Conservation (phyloP, 1,140 invertebrate species). For the Drosophila cardini region DNA sequence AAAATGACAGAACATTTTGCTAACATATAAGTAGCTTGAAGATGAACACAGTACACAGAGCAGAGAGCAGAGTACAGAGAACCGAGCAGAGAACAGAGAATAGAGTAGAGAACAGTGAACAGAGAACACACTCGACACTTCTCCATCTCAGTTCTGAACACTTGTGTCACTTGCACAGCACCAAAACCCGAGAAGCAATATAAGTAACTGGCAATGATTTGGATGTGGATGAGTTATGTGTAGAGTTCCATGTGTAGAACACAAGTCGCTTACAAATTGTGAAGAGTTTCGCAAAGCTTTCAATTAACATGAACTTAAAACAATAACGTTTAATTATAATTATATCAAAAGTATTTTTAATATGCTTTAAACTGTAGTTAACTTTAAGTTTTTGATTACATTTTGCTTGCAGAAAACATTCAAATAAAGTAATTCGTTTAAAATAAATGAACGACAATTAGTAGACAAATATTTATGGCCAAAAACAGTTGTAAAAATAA, state of each 20-base stretch:
- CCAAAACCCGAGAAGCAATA: constrained; percentile 2
- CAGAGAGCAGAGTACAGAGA: too few relatives aligned
- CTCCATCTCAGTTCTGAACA: background rate
- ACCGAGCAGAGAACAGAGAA: too few relatives aligned
- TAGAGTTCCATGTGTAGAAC: background rate
- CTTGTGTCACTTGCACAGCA: constrained; percentile 69
- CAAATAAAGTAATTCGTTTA: too few relatives aligned
- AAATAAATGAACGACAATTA: too few relatives aligned
- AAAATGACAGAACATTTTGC: constrained; percentile 76
- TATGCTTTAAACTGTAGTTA: too few relatives aligned
- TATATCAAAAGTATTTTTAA: too few relatives aligned
- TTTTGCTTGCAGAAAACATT: too few relatives aligned
- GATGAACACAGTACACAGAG: constrained; percentile 1
- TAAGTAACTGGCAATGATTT: constrained; percentile 22
- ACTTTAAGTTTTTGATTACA: too few relatives aligned
- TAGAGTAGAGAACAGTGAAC: too few relatives aligned
- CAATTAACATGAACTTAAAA: background rate
- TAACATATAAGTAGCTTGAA: constrained; percentile 69
- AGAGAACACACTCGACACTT: constrained; percentile 9
- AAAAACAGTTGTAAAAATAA: background rate
- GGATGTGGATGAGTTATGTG: constrained; percentile 10
- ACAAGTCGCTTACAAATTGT: background rate
- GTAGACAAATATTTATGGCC: too few relatives aligned
- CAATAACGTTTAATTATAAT: too few relatives aligned
- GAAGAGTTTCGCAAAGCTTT: constrained; percentile 4